Evolutionary conservation across 2,113 vertebrate genomes (phyloP).

Genomic region (Pseudorhombus dupliciocellatus): DNA sequence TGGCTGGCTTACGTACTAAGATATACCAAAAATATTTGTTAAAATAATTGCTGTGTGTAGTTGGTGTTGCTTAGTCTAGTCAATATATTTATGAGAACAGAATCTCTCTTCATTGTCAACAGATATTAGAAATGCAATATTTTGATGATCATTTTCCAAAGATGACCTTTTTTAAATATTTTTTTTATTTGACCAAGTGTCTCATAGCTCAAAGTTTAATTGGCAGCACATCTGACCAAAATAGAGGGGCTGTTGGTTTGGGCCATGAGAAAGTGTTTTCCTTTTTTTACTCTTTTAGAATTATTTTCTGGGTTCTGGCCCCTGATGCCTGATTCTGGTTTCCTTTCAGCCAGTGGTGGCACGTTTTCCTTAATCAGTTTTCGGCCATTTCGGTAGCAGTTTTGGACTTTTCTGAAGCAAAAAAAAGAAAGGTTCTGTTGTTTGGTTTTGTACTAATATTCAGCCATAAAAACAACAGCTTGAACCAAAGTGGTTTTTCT

Average conservation of each 20-base stretch:
- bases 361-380: slow-evolving; percentile 32
- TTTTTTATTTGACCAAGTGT: slow-evolving; percentile 64
- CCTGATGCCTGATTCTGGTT: slow-evolving; percentile 40
- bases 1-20: slow-evolving; percentile 77
- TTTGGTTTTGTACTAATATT: slow-evolving; percentile 80
- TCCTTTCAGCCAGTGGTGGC: slow-evolving; percentile 55
- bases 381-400: slow-evolving; percentile 74
- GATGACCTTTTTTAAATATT: slow-evolving; percentile 66
- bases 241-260: slow-evolving; percentile 35
- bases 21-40: slow-evolving; percentile 89
- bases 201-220: slow-evolving; percentile 69
- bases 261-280: slow-evolving; percentile 42
- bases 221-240: slow-evolving; percentile 80
- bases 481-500: slow-evolving; percentile 99
- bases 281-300: slow-evolving; percentile 43
- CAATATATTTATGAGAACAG: slow-evolving; percentile 84
- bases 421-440: slow-evolving; percentile 67
- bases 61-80: slow-evolving; percentile 82
- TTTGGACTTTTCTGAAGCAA: slow-evolving; percentile 83
- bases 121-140: slow-evolving; percentile 86
- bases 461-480: slow-evolving; percentile 96
- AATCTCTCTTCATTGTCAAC: slow-evolving; percentile 79
- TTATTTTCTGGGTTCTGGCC: slow-evolving; percentile 37
- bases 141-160: slow-evolving; percentile 85
- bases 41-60: slow-evolving; percentile 82